phyloP scores from a whole-genome alignment of 2,113 vertebrate genomes.

The Aleadryas rufinucha region DNA sequence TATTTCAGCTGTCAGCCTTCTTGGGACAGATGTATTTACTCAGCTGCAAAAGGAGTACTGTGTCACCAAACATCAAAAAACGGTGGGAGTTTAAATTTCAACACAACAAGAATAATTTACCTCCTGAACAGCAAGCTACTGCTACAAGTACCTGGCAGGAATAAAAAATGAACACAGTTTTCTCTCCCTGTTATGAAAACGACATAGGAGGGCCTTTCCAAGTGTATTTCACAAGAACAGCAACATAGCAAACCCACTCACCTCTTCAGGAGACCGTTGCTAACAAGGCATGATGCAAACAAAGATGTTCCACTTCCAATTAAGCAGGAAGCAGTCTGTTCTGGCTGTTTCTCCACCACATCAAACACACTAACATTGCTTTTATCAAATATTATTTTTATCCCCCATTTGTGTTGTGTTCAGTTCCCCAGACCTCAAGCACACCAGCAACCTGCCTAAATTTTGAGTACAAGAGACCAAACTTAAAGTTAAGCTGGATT shows the following conservation, averaged over 20 bases:
- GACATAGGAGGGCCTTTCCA: not conserved
- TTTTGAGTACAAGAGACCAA: not conserved
- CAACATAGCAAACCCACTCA: not conserved
- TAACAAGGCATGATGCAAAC: not conserved
- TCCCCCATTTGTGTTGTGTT: not conserved
- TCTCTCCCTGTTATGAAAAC: rapidly evolving
- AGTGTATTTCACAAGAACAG: not conserved
- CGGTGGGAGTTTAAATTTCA: constrained; percentile 11
- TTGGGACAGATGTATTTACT: constrained; percentile 39
- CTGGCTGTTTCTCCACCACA: not conserved
- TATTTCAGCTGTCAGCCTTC: constrained; percentile 18
- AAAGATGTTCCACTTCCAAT: not conserved
- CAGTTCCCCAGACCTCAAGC: not conserved
- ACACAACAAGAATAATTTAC: not conserved
- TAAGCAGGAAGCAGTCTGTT: not conserved
- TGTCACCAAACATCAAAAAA: constrained; percentile 7
- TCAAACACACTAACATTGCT: not conserved
- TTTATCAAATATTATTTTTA: not conserved
- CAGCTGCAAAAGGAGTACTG: constrained; percentile 31
- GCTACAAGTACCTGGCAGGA: not conserved
- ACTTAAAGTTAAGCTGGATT: not conserved
- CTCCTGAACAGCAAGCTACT: not conserved
- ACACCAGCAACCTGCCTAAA: not conserved
- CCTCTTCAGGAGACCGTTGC: not conserved
- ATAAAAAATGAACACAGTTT: not conserved